Conservation (phyloP, 1,140 invertebrate species). For the Portunus trituberculatus region DNA sequence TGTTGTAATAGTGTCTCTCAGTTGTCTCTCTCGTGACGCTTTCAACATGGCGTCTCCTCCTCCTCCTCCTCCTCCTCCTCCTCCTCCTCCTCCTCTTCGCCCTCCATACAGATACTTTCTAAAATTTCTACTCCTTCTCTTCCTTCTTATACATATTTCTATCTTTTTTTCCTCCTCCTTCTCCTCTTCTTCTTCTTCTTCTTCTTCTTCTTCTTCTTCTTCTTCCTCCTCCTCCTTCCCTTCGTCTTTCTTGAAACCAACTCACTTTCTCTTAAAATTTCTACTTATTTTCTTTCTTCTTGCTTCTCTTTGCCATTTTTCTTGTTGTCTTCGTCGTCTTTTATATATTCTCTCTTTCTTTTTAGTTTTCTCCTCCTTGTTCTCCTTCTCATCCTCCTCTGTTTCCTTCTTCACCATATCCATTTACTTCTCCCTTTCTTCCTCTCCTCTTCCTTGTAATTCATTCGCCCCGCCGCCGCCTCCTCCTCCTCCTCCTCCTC, state of each 20-base stretch:
- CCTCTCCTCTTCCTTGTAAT: too few relatives aligned
- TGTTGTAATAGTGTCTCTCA: background rate
- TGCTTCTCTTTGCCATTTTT: background rate
- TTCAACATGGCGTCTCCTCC: conserved; percentile 16
- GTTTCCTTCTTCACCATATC: too few relatives aligned
- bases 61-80: background rate
- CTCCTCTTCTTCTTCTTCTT: background rate
- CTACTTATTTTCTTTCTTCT: background rate
- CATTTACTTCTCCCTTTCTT: too few relatives aligned
- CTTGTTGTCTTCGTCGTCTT: background rate
- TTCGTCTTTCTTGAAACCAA: background rate
- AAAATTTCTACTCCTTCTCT: background rate
- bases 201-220: background rate
- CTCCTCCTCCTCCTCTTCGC: background rate
- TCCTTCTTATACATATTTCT: background rate
- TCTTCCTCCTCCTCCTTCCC: background rate
- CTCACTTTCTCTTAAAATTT: too few relatives aligned
- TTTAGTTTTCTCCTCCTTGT: background rate
- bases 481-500: too few relatives aligned
- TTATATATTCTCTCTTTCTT: background rate
- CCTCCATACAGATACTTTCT: background rate
- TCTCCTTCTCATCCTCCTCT: background rate
- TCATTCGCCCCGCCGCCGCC: too few relatives aligned
- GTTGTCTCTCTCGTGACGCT: background rate
- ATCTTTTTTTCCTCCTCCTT: background rate